Percentiles rank a stretch among this genome's conserved stretches.
Evolutionary conservation across 37 sponge, comb jelly and placozoan genomes (phyloP).

Genomic region (Amphimedon queenslandica): DNA sequence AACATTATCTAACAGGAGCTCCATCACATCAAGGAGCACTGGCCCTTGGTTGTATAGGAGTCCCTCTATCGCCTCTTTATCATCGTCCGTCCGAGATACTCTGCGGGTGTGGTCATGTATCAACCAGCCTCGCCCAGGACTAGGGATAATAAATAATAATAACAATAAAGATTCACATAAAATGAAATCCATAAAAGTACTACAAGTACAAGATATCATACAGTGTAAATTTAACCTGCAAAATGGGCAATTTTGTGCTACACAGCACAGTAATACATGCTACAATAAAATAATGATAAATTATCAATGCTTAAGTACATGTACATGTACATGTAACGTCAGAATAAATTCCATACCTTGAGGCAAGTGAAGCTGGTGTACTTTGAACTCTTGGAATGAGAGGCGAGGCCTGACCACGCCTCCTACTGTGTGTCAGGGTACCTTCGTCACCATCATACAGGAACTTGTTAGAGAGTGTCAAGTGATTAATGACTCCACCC

Average conservation of each 20-base stretch:
- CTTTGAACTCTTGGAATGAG: not conserved
- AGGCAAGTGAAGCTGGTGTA: not conserved
- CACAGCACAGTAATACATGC: too few species aligned
- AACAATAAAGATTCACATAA: too few species aligned
- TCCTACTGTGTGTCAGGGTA: slow-evolving; percentile 27
- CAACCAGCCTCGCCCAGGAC: not conserved
- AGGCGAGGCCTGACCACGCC: not conserved
- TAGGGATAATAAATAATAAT: too few species aligned
- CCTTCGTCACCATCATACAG: slow-evolving; percentile 54
- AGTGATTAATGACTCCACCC: slow-evolving; percentile 80
- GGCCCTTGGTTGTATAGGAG: slow-evolving; percentile 38
- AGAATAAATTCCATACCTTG: too few species aligned
- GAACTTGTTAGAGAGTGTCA: slow-evolving; percentile 73
- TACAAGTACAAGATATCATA: too few species aligned
- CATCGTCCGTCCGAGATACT: slow-evolving; percentile 13
- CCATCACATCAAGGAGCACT: slow-evolving; percentile 79
- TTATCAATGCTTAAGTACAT: too few species aligned
- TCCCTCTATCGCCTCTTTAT: slow-evolving; percentile 19
- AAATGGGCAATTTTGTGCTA: too few species aligned
- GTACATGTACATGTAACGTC: too few species aligned
- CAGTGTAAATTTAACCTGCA: too few species aligned
- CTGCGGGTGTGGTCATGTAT: not conserved
- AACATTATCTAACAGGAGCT: slow-evolving; percentile 63
- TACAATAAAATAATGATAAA: too few species aligned
- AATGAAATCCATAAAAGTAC: too few species aligned